Conservation (phyloP, 2,888 invertebrate genomes). For the Nemotelus pantherinus region DNA sequence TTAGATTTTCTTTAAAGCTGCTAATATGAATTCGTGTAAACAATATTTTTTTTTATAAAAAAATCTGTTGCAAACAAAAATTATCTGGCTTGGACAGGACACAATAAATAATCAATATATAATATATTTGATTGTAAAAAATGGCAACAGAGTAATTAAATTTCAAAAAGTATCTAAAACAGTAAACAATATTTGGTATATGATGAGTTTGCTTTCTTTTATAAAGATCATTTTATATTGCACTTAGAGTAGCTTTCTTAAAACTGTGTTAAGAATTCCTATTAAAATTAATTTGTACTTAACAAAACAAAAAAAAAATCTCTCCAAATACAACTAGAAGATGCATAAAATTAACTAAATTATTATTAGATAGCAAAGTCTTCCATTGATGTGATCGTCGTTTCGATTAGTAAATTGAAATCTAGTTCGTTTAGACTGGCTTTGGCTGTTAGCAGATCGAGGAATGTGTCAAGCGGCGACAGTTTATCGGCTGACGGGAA, state of each 20-base stretch:
- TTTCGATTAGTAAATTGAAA: slow-evolving; percentile 85
- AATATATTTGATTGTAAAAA: too few species aligned
- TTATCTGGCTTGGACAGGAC: too few species aligned
- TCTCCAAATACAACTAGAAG: not conserved
- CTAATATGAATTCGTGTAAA: too few species aligned
- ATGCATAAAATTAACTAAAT: not conserved
- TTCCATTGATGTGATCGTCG: slow-evolving; percentile 69
- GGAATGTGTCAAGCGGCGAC: slow-evolving; percentile 85
- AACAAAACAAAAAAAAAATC: slow-evolving; percentile 23
- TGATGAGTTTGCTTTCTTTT: not conserved
- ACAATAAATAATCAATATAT: too few species aligned
- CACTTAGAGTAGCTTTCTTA: not conserved
- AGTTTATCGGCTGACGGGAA: slow-evolving; percentile 76
- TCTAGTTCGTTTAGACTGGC: slow-evolving; percentile 86
- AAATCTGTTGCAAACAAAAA: too few species aligned
- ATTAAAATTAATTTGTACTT: slow-evolving; percentile 45
- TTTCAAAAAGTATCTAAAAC: too few species aligned
- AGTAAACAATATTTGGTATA: not conserved
- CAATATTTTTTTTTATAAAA: too few species aligned
- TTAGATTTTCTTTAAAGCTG: too few species aligned
- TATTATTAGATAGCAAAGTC: slow-evolving; percentile 53
- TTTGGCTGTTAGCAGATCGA: slow-evolving; percentile 86
- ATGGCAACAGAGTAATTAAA: too few species aligned
- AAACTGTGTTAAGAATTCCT: not conserved
- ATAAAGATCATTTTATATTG: slow-evolving; percentile 12